phyloP scores from a whole-genome alignment of 23 tunicate genomes.

The Diplosoma virens region DNA sequence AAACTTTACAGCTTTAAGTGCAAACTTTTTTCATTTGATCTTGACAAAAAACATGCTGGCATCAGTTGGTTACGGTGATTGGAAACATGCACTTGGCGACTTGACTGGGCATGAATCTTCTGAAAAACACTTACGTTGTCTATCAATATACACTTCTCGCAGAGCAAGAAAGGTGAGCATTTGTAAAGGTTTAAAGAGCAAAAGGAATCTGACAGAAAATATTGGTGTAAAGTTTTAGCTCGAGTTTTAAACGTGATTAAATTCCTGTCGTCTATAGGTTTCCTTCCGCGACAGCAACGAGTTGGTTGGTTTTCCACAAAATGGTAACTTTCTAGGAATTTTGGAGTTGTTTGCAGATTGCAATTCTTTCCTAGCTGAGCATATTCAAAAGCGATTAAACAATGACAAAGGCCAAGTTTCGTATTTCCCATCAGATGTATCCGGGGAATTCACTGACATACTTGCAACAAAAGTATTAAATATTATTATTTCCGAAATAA shows the following conservation, averaged over 20 bases:
- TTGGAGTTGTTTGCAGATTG: too few species aligned
- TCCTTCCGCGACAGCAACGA: slow-evolving; percentile 37
- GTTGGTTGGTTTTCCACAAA: slow-evolving; percentile 37
- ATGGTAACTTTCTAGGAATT: slow-evolving; percentile 29
- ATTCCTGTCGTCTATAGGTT: slow-evolving; percentile 10
- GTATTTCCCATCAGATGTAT: slow-evolving; percentile 26
- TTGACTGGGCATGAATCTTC: neutral
- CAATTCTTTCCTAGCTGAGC: slow-evolving; percentile 31
- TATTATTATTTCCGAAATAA: too few species aligned
- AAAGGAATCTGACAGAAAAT: too few species aligned
- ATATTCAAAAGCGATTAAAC: slow-evolving; percentile 14
- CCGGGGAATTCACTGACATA: slow-evolving; percentile 22
- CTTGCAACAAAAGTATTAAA: slow-evolving; percentile 27
- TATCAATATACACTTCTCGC: slow-evolving; percentile 4
- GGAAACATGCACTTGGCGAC: slow-evolving; percentile 31
- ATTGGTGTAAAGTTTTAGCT: slow-evolving; percentile 27
- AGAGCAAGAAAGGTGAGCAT: neutral
- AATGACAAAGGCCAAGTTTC: slow-evolving; percentile 26
- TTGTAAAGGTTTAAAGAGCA: neutral
- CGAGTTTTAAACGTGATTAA: slow-evolving; percentile 31
- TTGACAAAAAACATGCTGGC: slow-evolving; percentile 8
- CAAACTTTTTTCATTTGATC: slow-evolving; percentile 25
- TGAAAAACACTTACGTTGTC: slow-evolving; percentile 13
- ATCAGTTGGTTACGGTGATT: slow-evolving; percentile 19
- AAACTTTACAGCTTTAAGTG: slow-evolving; percentile 11